Conservation (phyloP, 2,113 vertebrate species). For the Paedocypris sp. region DNA sequence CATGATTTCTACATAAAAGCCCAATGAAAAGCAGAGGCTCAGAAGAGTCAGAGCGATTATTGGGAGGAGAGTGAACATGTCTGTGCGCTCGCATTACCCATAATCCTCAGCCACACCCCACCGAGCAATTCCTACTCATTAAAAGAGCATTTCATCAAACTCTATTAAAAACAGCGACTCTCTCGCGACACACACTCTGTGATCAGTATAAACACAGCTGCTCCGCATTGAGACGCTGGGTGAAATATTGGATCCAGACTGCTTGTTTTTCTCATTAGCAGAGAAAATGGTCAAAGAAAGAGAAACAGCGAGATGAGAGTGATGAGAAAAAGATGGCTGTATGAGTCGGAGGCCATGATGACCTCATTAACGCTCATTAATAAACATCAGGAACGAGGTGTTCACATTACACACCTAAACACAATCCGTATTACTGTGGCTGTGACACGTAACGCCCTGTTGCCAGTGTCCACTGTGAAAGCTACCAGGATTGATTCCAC, state of each 20-base stretch:
- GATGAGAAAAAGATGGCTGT: too few relatives aligned
- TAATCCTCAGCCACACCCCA: constrained; percentile 17
- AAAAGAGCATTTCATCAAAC: constrained; percentile 12
- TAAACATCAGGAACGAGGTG: background rate
- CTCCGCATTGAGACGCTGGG: background rate
- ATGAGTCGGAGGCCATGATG: too few relatives aligned
- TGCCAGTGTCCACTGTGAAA: too few relatives aligned
- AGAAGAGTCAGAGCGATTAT: background rate
- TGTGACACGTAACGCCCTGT: too few relatives aligned
- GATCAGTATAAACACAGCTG: background rate
- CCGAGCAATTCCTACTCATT: constrained; percentile 3
- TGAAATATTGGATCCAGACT: background rate
- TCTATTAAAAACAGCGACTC: background rate
- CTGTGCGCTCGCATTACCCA: background rate
- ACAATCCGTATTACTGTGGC: too few relatives aligned
- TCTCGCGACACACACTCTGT: background rate
- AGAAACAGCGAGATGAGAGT: background rate
- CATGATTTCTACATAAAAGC: too few relatives aligned
- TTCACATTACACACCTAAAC: background rate
- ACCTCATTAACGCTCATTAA: too few relatives aligned
- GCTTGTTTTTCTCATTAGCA: background rate
- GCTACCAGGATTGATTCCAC: too few relatives aligned
- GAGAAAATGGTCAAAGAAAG: background rate
- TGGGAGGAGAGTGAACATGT: background rate
- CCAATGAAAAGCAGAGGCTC: too few relatives aligned